Base-by-base conservation (phyloP, 2,888 invertebrate species). In the Cephus rjabovi region DNA sequence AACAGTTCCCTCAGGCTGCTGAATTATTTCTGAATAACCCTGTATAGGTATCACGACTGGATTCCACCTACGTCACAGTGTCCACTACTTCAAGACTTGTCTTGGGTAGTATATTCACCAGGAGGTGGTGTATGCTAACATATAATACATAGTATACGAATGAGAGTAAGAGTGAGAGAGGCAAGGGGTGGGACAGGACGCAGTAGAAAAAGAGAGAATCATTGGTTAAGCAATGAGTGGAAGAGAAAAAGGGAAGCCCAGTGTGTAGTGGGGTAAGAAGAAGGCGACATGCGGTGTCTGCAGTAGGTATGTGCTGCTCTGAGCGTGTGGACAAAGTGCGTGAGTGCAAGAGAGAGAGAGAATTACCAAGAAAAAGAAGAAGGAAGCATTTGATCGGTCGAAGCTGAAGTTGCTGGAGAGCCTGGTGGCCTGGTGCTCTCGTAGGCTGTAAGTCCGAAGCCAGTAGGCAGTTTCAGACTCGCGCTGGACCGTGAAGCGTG, bases 401-500 rank as follows among this genome's bases (percentile, higher is more conserved):
- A 11, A 34, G 34, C 74, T 74, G 33, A 6, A 34, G 37, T 23
- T 33, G 74, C 35, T 74, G 56, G 73, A 34, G 68, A 31, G 34
- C 56, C 23, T 23, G 56, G 56, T 56, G 56, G 56, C 23, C 56
- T 56, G 56, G 56, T 56, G 56, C 23, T 56, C 56, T 56, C 56
- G 56, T 56, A 56, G 56, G 56, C 56, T 56, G 77, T 35, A 34
- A 69, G 30, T 70, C 76, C 37, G 37, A 40, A 69, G 69, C 6
- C 70, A 84, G 80, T 82, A 84, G 87, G 80, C 89, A 90, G 90
- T 90, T 89, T 88, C 88, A 88, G 87, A 84, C 87, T 87, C 87
- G 89, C 90, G 88, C 86, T 88, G 88, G 86, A 87, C 87, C 89
- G 89, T 86, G 88, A 85, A 86, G 85, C 88, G 87, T 86, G 89